Base-by-base conservation (phyloP, 1,140 invertebrate genomes). In the Pseudomyrmex pallidus region DNA sequence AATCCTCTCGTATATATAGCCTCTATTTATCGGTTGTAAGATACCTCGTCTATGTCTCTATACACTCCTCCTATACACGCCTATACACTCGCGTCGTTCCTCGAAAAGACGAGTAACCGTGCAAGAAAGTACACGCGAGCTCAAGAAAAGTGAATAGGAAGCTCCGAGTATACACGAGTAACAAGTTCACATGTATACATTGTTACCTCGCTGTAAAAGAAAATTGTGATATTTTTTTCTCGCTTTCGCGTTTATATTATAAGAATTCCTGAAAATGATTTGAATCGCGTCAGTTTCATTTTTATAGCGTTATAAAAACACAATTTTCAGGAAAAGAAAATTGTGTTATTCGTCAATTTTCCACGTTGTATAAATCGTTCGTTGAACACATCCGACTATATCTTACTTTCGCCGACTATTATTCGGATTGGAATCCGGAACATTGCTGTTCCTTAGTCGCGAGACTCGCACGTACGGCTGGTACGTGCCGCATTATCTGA, bases 11-110 rank as follows among this genome's bases (percentile, higher is more conserved):
- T 44, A 25, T 22, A 68, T 20, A 25, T 44, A 68, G 68, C 80
- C 89, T 89, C 89, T 90, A 90, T 90, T 91, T 91, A 91, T 93
- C 88, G 85, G 83, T 82, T 80, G 78, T 87, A 86, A 90, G 84
- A 56, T 83, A 64, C 63, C 22, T 70, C 52, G 54, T 8, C 64
- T 82, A 89, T 82, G 88, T 88, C 91, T 94, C 92, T 94, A n/a
- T n/a, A n/a, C n/a, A n/a, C n/a, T n/a, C n/a, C n/a, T n/a, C n/a
- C n/a, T n/a, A n/a, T n/a, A n/a, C n/a, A n/a, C n/a, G n/a, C n/a
- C 90, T 93, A 94, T 94, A 93, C 73, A 15, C 62, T 22, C 0
- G 10, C 12, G 20, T 35, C 9, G n/a, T 57, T 57, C 12, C 9
- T 44, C 52, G 35, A 35, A 0, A 56, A 52, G 54, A 22, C 25